Base-by-base conservation (phyloP, 2,113 vertebrate species). In the Cheirogaleus medius region DNA sequence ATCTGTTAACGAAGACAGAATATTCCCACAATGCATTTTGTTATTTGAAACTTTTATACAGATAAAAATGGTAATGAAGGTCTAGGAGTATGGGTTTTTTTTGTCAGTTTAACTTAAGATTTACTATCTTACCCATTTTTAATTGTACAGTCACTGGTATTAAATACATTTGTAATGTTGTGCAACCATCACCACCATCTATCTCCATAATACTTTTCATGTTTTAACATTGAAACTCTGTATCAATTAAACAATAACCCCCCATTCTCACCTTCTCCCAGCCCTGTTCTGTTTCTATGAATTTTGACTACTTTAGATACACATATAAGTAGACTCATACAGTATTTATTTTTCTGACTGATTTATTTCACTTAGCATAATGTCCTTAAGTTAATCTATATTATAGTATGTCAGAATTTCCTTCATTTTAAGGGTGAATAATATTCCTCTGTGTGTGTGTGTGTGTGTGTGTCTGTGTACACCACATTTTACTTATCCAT, bases 41-140 rank as follows among this genome's bases (percentile, higher is more conserved):
- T 64, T 94, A 44, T 90, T 81, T 94, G 64, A 86, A 91, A 93
- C 42, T 44, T 93, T 44, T 34, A 23, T 87, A 64, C 52, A 97
- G 42, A 63, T 69, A 42, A 66, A 95, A 85, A 88, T 95, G 39
- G 34, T 86, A 64, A 56, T 54, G 23, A 83, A 91, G 58, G 6
- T 93, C 84, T 0, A 47, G 56, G 78, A 76, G 18, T 74, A 0
- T n/a, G 47, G 9, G 34, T 4, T 20, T 71, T 71, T n/a, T 49
- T 78, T 21, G 10, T 78, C 76, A 77, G 20, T 34, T 77, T 34
- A 77, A 77, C 29, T 32, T 74, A 85, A 92, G 44, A 39, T 63
- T 54, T 87, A 52, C 64, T 29, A 0, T 84, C 34, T 63, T 58
- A 91, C 71, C 27, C 39, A 56, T 58, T 82, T 82, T 42, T 80